These are phyloP conservation scores for Argyra leucocephala DNA, from an alignment of 2,888 invertebrate species.

Conservation along the genomic window DNA sequence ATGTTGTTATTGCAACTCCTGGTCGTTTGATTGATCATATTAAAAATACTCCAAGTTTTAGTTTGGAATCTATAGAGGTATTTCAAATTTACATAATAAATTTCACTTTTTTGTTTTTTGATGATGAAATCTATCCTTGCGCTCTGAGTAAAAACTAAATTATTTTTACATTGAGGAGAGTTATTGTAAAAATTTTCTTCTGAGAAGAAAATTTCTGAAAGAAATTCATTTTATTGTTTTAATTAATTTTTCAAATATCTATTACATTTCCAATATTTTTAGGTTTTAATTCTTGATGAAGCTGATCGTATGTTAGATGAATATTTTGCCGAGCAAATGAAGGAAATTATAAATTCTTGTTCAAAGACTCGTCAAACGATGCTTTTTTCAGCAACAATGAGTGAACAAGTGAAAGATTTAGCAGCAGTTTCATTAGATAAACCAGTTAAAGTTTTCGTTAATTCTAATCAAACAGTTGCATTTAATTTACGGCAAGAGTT, in stretches of 20 bases:
- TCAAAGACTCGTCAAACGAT: conserved; percentile 87
- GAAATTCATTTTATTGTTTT: no score
- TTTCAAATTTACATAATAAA: conserved; percentile 19
- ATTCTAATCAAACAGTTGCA: conserved; percentile 92
- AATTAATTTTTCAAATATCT: no score
- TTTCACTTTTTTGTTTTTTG: not conserved
- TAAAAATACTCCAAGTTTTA: conserved; percentile 87
- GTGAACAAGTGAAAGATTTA: conserved; percentile 93
- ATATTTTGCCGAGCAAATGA: conserved; percentile 98
- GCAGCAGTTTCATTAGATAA: conserved; percentile 86
- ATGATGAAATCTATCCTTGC: conserved; percentile 44
- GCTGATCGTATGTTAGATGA: conserved; percentile 91
- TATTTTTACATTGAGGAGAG: not conserved
- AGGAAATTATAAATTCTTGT: conserved; percentile 90
- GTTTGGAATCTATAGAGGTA: conserved; percentile 82
- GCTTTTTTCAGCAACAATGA: conserved; percentile 98
- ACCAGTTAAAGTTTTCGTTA: conserved; percentile 90
- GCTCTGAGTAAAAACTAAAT: conserved; percentile 38
- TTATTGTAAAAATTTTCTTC: not conserved
- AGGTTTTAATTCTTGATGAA: conserved; percentile 53
- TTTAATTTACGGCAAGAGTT: conserved; percentile 94
- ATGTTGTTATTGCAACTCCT: conserved; percentile 96
- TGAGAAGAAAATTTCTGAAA: not conserved
- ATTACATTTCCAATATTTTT: not conserved
- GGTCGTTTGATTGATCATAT: conserved; percentile 96